Evolutionary conservation across 2,113 vertebrate genomes (phyloP).

Genomic region (Hirundichthys speculiger): DNA sequence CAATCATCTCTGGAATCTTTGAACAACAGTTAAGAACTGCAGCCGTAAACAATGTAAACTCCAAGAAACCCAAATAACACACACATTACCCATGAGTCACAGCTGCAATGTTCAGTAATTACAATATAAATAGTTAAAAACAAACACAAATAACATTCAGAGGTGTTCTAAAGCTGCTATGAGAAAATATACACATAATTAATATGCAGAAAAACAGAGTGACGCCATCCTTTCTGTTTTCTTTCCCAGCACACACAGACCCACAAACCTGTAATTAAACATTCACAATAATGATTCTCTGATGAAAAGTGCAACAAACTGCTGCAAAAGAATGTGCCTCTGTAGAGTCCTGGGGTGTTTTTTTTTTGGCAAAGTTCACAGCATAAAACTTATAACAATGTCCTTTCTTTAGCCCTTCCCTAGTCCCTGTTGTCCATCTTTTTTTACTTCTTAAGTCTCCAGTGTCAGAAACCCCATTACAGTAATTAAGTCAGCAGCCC

Average conservation of each 20-base stretch:
- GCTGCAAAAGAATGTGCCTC: constrained; percentile 34
- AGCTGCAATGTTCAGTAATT: constrained; percentile 56
- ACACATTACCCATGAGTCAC: constrained; percentile 40
- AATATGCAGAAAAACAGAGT: constrained; percentile 10
- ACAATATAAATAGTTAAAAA: no score
- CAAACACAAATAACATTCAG: no score
- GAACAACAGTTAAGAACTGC: constrained; percentile 23
- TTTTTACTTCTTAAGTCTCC: constrained; percentile 62
- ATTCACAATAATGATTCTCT: constrained; percentile 35
- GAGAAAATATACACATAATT: constrained; percentile 3
- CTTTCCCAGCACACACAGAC: constrained; percentile 4
- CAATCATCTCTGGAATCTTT: constrained; percentile 41
- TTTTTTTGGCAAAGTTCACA: constrained; percentile 35
- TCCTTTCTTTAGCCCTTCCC: constrained; percentile 41
- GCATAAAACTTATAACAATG: constrained; percentile 62
- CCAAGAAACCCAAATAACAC: constrained; percentile 40
- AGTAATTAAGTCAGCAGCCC: constrained; percentile 76
- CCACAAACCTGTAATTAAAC: constrained; percentile 43
- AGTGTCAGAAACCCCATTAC: constrained; percentile 77
- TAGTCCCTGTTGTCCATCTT: constrained; percentile 42
- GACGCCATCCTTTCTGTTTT: constrained; percentile 19
- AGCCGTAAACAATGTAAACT: constrained; percentile 48
- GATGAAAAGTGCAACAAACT: constrained; percentile 48
- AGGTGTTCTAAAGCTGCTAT: no score
- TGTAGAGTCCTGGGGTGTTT: constrained; percentile 38